Percentiles rank a stretch among this genome's conserved stretches.
These are phyloP conservation scores for Rhinophrynus dorsalis DNA, from an alignment of 2,797 vertebrate genomes.

Conservation along the genomic window DNA sequence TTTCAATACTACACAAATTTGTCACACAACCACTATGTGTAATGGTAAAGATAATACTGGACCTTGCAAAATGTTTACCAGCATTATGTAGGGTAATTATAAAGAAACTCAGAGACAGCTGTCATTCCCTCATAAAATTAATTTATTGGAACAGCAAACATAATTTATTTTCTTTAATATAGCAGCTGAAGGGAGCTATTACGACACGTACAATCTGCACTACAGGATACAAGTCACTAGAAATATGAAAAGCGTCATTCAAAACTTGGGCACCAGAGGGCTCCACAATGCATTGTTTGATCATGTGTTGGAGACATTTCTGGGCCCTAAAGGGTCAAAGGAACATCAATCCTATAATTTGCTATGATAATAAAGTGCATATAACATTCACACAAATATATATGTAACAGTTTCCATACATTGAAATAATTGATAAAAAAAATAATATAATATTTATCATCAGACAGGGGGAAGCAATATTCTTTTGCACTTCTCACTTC, in stretches of 20 bases:
- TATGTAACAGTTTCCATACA: too few relatives aligned
- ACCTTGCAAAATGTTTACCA: neutral
- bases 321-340: neutral
- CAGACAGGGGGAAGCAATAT: too few relatives aligned
- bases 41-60: neutral
- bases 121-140: conserved; percentile 69
- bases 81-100: neutral
- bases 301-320: neutral
- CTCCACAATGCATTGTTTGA: neutral
- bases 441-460: too few relatives aligned
- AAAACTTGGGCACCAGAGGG: conserved; percentile 1
- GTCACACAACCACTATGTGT: neutral
- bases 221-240: conserved; percentile 66
- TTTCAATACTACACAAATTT: too few relatives aligned
- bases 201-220: conserved; percentile 58
- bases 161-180: conserved; percentile 61
- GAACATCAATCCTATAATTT: too few relatives aligned
- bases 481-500: too few relatives aligned
- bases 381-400: too few relatives aligned
- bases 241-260: conserved; percentile 68
- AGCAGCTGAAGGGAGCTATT: conserved; percentile 65
- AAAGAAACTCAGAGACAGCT: conserved; percentile 15
- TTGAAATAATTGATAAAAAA: too few relatives aligned
- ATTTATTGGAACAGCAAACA: conserved; percentile 86
- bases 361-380: too few relatives aligned